A percentile compares a stretch with the other conserved stretches of the same genome.
Evolutionary conservation across 2,797 vertebrate species (phyloP).

Genomic region (Notamacropus eugenii): DNA sequence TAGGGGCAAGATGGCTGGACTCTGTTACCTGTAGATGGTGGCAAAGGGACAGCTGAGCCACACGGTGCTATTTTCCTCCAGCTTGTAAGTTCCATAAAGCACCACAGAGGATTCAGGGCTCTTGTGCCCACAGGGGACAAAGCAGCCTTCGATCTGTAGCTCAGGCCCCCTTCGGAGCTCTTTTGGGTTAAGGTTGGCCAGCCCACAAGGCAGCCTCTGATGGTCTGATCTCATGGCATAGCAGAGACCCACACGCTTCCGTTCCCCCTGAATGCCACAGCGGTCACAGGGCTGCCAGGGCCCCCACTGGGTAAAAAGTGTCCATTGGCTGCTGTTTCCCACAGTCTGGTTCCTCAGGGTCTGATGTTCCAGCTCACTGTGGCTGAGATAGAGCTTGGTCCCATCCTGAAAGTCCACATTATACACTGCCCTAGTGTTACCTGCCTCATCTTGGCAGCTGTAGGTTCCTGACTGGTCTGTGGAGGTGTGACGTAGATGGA

Average conservation of each 20-base stretch:
- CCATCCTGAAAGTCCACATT: constrained; percentile 78
- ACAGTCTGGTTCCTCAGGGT: constrained; percentile 63
- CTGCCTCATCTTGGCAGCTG: constrained; percentile 48
- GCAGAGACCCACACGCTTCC: constrained; percentile 77
- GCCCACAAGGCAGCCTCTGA: constrained; percentile 64
- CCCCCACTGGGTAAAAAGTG: constrained; percentile 76
- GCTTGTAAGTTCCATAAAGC: constrained; percentile 57
- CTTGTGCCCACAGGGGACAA: constrained; percentile 1
- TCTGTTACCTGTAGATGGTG: constrained; percentile 80
- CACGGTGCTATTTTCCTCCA: not conserved
- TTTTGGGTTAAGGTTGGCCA: not conserved
- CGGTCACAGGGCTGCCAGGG: constrained; percentile 78
- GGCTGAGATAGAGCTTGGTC: constrained; percentile 51
- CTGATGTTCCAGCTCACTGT: constrained; percentile 62
- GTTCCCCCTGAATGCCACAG: constrained; percentile 58
- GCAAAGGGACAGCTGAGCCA: constrained; percentile 75
- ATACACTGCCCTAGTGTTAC: constrained; percentile 58
- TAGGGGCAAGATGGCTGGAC: not conserved
- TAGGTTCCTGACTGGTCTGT: constrained; percentile 73
- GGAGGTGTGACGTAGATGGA: constrained; percentile 64
- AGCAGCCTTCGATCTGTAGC: constrained; percentile 75
- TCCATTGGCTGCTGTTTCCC: not conserved
- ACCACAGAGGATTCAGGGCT: not conserved
- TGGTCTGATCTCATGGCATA: constrained; percentile 17
- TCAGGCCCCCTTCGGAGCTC: constrained; percentile 53